Evolutionary conservation across 2,113 vertebrate species (phyloP), one percentile per base, ranked within the genome.

Genomic region (Xyrauchen texanus): DNA sequence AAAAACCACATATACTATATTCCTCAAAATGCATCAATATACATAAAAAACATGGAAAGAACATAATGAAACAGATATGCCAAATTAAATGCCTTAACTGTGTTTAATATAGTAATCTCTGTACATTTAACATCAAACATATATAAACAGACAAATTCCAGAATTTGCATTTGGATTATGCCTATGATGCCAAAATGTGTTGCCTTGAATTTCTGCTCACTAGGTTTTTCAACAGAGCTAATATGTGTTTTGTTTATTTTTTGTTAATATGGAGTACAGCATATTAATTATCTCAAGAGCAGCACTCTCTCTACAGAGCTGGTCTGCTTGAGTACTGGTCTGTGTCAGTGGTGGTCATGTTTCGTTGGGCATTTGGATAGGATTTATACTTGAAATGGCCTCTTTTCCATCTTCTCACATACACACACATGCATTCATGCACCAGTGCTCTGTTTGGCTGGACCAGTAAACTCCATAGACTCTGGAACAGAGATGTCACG

Each of bases 401-500:
- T 64, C 8, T 3, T 4, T 65, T 62, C 74, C 60, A 34, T 58
- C 9, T 9, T 58, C 70, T 71, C 68, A 2, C 49, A 69, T 16
- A 5, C 68, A 55, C 15, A 61, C 71, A 2, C 49, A 69, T 16
- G 3, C 68, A 55, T 10, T 47, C 71, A 74, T 2, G 58, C 45
- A 42, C 58, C 16, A 6, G 10, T 63, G 60, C 58, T 63, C 72
- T 74, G 15, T 63, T 49, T 74, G 70, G 70, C 70, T 10, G 55
- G 70, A 21, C 70, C 7, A 7, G 53, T 53, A 4, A 7, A 45
- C 15, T 34, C 21, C 21, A 34, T 1, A 15, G 11, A 21, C 58
- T 21, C 46, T 74, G 71, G 58, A 62, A 74, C 72, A 74, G 21
- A 74, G 74, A 76, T 76, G 62, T 65, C 74, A 65, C 8, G 5